Conservation (phyloP, 2,797 vertebrate species). For the Parauchenoglanis ngamensis region DNA sequence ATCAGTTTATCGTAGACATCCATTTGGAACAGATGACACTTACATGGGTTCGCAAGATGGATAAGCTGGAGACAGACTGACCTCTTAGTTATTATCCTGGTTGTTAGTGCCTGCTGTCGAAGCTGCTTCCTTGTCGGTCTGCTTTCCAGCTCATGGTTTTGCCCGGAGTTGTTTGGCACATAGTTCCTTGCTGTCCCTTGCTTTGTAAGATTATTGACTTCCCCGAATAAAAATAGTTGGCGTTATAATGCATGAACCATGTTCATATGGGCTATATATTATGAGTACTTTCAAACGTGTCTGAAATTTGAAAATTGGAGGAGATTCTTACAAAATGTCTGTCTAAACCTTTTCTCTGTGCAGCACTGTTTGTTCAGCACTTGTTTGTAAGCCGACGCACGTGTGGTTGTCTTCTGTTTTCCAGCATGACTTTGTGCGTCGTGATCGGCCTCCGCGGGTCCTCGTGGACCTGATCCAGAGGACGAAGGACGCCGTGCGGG, state of each 20-base stretch:
- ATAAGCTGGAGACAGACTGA: slow-evolving; percentile 10
- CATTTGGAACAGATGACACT: slow-evolving; percentile 40
- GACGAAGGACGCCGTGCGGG: slow-evolving; percentile 88
- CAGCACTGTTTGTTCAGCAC: not conserved
- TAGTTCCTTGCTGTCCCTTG: not conserved
- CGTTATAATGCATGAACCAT: not conserved
- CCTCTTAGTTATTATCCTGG: slow-evolving; percentile 5
- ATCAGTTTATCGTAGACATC: slow-evolving; percentile 40
- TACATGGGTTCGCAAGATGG: slow-evolving; percentile 38
- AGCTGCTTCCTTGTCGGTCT: not conserved
- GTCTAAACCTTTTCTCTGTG: not conserved
- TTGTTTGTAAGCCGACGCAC: not conserved
- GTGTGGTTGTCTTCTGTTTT: not conserved
- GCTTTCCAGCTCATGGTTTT: not conserved
- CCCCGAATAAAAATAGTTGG: not conserved
- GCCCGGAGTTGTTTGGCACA: not conserved
- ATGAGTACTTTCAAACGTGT: not conserved
- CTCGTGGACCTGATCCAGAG: slow-evolving; percentile 95
- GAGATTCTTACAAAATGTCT: not conserved
- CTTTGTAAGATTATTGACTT: not conserved
- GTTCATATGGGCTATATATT: not conserved
- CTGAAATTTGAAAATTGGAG: not conserved
- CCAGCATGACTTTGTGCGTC: slow-evolving; percentile 93
- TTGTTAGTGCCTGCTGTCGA: not conserved
- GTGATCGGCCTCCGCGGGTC: slow-evolving; percentile 83